phyloP scores from a whole-genome alignment of 2,113 vertebrate genomes.

The Chaetura pelagica region DNA sequence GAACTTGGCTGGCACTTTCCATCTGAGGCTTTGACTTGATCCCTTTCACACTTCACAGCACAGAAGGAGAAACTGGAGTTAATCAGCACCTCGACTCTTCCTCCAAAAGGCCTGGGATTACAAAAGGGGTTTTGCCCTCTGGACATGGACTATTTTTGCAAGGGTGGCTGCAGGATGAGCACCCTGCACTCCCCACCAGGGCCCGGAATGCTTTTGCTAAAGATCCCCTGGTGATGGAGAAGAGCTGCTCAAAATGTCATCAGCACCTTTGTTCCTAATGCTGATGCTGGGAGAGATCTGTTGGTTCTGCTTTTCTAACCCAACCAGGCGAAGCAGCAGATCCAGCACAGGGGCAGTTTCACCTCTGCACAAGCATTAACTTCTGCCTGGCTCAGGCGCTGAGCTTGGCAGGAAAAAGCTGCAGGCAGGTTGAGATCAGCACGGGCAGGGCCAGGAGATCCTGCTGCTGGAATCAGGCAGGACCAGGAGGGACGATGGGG shows the following conservation, averaged over 20 bases:
- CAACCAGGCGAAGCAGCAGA: neutral
- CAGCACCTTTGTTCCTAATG: neutral
- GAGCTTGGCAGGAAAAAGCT: neutral
- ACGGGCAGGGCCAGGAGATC: neutral
- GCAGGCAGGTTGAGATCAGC: neutral
- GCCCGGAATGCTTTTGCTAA: neutral
- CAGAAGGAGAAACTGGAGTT: neutral
- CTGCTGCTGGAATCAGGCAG: neutral
- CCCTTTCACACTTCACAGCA: slow-evolving; percentile 24
- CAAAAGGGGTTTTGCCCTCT: neutral
- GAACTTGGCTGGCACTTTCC: slow-evolving; percentile 24
- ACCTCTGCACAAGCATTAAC: neutral
- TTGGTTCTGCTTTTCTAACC: neutral
- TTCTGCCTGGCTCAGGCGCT: rapidly evolving
- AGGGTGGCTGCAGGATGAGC: neutral
- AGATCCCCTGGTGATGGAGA: rapidly evolving
- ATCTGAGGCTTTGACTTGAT: neutral
- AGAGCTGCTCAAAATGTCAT: neutral
- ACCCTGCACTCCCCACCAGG: neutral
- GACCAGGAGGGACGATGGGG: rapidly evolving
- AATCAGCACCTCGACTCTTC: neutral
- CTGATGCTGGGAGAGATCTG: neutral
- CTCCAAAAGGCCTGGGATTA: neutral
- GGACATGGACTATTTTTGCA: rapidly evolving
- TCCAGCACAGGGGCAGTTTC: neutral